Evolutionary conservation across 2,113 vertebrate genomes (phyloP).

Genomic region (Aplodontia rufa): DNA sequence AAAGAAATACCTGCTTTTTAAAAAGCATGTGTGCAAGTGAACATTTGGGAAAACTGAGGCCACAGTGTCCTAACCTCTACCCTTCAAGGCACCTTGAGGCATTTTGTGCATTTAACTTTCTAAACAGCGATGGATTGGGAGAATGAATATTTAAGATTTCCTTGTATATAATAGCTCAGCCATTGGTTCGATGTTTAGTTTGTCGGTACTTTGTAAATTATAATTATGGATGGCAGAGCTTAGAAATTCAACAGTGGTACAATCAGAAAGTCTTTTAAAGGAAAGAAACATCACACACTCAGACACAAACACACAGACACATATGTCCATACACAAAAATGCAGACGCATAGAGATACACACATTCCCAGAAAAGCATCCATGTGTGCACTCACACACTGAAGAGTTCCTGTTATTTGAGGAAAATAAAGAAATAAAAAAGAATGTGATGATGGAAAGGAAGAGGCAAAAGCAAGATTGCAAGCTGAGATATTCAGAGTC

Average conservation of each 20-base stretch:
- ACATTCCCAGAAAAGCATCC: neutral
- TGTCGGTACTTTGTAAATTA: constrained; percentile 48
- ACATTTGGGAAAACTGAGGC: neutral
- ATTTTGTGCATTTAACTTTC: constrained; percentile 27
- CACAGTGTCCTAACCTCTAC: neutral
- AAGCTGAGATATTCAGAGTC: constrained; percentile 53
- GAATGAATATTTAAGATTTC: constrained; percentile 30
- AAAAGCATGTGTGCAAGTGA: constrained; percentile 6
- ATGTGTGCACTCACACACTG: neutral
- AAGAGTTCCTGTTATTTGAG: constrained; percentile 49
- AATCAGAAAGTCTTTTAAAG: constrained; percentile 33
- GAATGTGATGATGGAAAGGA: constrained; percentile 8
- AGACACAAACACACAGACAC: fast-evolving
- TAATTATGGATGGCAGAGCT: constrained; percentile 44
- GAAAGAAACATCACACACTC: neutral
- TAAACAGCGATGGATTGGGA: neutral
- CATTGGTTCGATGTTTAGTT: constrained; percentile 60
- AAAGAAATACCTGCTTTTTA: constrained; percentile 15
- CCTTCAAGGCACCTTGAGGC: neutral
- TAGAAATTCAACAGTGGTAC: constrained; percentile 32
- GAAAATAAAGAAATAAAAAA: constrained; percentile 67
- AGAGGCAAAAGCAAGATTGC: constrained; percentile 35
- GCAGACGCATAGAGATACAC: neutral
- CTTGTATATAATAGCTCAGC: constrained; percentile 13
- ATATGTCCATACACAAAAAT: neutral